Percentiles rank a stretch among this genome's conserved stretches.
phyloP scores from a whole-genome alignment of 2,888 invertebrate species.

The Ctena decussata region DNA sequence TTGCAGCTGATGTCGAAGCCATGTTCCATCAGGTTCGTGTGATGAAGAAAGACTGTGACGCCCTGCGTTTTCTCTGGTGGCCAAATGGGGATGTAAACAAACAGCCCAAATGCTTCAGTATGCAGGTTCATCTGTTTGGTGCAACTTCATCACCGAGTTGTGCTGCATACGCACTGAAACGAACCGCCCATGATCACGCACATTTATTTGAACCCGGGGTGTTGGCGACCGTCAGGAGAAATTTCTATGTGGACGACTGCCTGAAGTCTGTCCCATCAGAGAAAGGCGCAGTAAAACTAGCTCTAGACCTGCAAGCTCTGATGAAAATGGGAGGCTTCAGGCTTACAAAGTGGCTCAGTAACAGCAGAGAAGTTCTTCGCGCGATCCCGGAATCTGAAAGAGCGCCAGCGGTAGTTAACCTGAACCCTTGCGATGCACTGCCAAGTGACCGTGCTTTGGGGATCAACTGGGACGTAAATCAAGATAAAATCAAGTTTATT shows the following conservation, averaged over 20 bases:
- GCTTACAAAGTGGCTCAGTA: constrained; percentile 42
- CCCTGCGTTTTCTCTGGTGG: constrained; percentile 63
- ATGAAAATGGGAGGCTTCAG: constrained; percentile 21
- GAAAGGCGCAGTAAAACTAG: constrained; percentile 13
- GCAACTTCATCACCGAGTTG: constrained; percentile 38
- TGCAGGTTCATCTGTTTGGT: constrained; percentile 36
- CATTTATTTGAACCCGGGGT: constrained; percentile 19
- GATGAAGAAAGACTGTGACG: no score
- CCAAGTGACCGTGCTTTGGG: constrained; percentile 29
- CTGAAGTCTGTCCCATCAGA: constrained; percentile 36
- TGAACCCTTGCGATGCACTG: constrained; percentile 11
- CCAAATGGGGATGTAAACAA: constrained; percentile 32
- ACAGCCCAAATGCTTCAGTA: constrained; percentile 25
- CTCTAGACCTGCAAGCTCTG: constrained; percentile 28
- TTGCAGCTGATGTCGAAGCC: constrained; percentile 58
- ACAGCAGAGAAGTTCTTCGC: constrained; percentile 29
- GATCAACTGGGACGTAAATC: constrained; percentile 21
- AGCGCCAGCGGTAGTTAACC: constrained; percentile 17
- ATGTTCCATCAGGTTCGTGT: constrained; percentile 50
- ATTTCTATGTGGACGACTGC: constrained; percentile 56
- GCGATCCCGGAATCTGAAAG: constrained; percentile 32
- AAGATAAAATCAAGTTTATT: neutral
- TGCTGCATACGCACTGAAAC: constrained; percentile 21
- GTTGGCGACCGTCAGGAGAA: constrained; percentile 24
- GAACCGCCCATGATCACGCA: constrained; percentile 26